Conservation (phyloP, 2,797 vertebrate species). For the Staurois parvus region DNA sequence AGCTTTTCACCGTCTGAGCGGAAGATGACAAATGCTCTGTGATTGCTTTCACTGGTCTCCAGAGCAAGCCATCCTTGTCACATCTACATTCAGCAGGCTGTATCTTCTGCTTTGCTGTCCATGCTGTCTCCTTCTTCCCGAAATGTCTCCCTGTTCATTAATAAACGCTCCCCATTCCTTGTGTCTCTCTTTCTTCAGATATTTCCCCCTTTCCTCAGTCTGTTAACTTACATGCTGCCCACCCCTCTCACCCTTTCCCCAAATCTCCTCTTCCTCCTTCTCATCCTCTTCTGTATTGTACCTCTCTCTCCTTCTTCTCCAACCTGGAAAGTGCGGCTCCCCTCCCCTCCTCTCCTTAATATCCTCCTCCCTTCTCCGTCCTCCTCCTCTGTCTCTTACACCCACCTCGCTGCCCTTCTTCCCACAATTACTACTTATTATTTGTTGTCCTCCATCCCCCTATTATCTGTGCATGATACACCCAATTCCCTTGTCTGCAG, state of each 20-base stretch:
- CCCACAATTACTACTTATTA: slow-evolving; percentile 28
- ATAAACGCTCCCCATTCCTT: background rate
- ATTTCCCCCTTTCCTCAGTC: background rate
- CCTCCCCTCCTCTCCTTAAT: slow-evolving; percentile 32
- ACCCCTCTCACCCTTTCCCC: slow-evolving; percentile 50
- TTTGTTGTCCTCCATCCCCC: slow-evolving; percentile 5
- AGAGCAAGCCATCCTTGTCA: background rate
- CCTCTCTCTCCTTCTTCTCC: slow-evolving; percentile 49
- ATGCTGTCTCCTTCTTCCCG: background rate
- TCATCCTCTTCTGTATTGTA: slow-evolving; percentile 54
- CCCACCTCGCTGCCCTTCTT: slow-evolving; percentile 34
- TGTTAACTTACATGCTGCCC: slow-evolving; percentile 37
- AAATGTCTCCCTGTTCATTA: background rate
- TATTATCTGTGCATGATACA: background rate
- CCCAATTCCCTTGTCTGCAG: background rate
- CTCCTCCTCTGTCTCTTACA: slow-evolving; percentile 28
- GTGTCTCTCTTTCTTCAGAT: slow-evolving; percentile 4
- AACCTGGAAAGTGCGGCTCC: slow-evolving; percentile 33
- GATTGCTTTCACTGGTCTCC: slow-evolving; percentile 20
- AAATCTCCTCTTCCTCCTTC: slow-evolving; percentile 58
- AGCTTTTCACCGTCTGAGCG: background rate
- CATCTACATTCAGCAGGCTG: background rate
- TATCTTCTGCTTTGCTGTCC: background rate
- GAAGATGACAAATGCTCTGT: background rate
- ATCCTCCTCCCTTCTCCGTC: slow-evolving; percentile 35